A percentile compares a stretch with the other conserved stretches of the same genome.
Conservation (phyloP, 2,888 invertebrate genomes). For the Phengaris alcon region DNA sequence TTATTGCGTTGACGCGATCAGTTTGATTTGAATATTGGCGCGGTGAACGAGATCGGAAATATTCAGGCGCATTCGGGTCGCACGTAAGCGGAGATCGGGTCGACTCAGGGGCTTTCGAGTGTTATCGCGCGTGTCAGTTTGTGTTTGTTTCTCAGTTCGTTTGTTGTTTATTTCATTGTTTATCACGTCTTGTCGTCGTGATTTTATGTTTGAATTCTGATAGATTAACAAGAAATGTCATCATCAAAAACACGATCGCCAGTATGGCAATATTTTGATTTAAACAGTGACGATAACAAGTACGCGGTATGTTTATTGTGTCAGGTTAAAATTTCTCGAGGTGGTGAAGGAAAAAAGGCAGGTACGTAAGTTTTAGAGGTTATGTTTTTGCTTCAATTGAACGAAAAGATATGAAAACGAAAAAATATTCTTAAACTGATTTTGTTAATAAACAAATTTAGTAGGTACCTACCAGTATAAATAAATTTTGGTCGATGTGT, state of each 20-base stretch:
- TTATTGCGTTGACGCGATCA: too few relatives aligned
- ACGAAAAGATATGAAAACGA: slow-evolving; percentile 20
- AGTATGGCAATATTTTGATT: slow-evolving; percentile 34
- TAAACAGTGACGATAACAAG: slow-evolving; percentile 32
- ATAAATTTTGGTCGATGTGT: too few relatives aligned
- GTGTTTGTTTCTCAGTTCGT: slow-evolving; percentile 20
- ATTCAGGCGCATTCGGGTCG: too few relatives aligned
- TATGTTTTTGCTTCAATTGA: slow-evolving; percentile 22
- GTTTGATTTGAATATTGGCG: too few relatives aligned
- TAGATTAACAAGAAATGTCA: slow-evolving; percentile 31
- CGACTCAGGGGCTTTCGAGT: background rate
- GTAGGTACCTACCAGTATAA: background rate
- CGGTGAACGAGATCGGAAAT: too few relatives aligned
- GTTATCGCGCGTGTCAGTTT: slow-evolving; percentile 16
- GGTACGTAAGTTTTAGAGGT: slow-evolving; percentile 5
- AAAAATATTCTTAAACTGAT: slow-evolving; percentile 20
- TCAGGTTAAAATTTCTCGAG: background rate
- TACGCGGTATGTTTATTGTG: slow-evolving; percentile 33
- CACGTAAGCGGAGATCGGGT: too few relatives aligned
- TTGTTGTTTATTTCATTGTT: slow-evolving; percentile 2
- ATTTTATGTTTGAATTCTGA: slow-evolving; percentile 15
- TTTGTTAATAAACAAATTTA: slow-evolving; percentile 20
- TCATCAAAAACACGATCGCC: slow-evolving; percentile 31
- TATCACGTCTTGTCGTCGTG: slow-evolving; percentile 20
- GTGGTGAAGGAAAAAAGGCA: slow-evolving; percentile 12